Evolutionary conservation across 2,113 vertebrate species (phyloP), one percentile per base, ranked within the genome.

Genomic region (Zosterops pallidus): DNA sequence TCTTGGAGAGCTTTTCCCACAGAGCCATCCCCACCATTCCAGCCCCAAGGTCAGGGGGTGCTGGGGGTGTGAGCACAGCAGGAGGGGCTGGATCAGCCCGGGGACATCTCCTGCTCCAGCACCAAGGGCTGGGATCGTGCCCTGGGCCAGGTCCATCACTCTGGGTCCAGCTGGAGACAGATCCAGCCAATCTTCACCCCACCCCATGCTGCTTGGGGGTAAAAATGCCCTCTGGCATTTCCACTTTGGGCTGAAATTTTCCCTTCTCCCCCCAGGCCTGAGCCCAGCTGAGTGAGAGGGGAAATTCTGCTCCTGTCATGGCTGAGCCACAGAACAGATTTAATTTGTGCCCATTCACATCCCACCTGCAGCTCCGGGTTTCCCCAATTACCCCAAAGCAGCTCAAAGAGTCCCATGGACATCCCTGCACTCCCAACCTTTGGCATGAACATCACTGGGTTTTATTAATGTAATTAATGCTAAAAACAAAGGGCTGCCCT

Each of bases 141-240:
- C 42, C 78, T 18, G 64, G 21, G 2, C 4, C 16, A 5, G 52
- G 5, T 14, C 50, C 11, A 4, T 31, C 72, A 1, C 63, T 46
- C 76, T 17, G 62, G 20, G 39, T 12, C 33, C 13, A 1, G 14
- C 42, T 18, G 29, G 4, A 3, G 11, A 9, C 65, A n/a, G 44
- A 42, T 9, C 55, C 79, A 42, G 29, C 37, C 55, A 6, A 12
- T 6, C 23, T 3, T 7, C 46, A 9, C 7, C 53, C 53, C 14
- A 9, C 7, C 55, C 53, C 12, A 0, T 8, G 28, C 6, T 6
- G 7, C 4, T 18, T 3, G 9, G 55, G 65, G 65, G n/a, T 56
- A 6, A 39, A 37, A 75, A 26, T 5, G 9, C 25, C 17, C 26
- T 28, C 26, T 55, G 24, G 35, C 5, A 21, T 18, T 7, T 8